Conservation (phyloP, 2,113 vertebrate genomes). For the Ascaphus truei region DNA sequence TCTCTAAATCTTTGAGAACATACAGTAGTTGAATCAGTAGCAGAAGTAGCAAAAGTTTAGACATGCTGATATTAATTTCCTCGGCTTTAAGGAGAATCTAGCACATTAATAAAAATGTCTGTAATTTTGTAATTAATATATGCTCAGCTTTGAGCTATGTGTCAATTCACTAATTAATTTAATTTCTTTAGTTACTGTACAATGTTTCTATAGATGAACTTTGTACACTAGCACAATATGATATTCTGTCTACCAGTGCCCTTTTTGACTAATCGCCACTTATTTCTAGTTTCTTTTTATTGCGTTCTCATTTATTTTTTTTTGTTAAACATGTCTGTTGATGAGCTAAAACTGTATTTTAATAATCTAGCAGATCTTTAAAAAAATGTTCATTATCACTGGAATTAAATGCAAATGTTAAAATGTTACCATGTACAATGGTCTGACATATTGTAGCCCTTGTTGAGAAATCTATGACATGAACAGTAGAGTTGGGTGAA, state of each 20-base stretch:
- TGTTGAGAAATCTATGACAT: constrained; percentile 50
- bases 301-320: no score
- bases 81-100: no score
- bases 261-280: background rate
- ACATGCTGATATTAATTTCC: no score
- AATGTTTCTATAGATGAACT: background rate
- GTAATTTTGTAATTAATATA: no score
- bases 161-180: no score
- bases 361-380: background rate
- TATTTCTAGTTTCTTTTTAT: no score
- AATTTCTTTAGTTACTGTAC: no score
- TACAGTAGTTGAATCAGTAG: no score
- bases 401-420: constrained; percentile 47
- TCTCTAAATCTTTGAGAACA: no score
- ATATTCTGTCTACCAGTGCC: background rate
- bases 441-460: constrained; percentile 41
- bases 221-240: background rate
- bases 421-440: constrained; percentile 46
- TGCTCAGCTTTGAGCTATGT: no score
- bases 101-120: no score
- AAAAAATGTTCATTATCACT: background rate
- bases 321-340: background rate
- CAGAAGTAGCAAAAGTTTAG: no score
- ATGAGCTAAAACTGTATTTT: background rate
- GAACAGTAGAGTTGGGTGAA: constrained; percentile 57